phyloP scores from a whole-genome alignment of 2,888 invertebrate genomes.

The Timandra comae region DNA sequence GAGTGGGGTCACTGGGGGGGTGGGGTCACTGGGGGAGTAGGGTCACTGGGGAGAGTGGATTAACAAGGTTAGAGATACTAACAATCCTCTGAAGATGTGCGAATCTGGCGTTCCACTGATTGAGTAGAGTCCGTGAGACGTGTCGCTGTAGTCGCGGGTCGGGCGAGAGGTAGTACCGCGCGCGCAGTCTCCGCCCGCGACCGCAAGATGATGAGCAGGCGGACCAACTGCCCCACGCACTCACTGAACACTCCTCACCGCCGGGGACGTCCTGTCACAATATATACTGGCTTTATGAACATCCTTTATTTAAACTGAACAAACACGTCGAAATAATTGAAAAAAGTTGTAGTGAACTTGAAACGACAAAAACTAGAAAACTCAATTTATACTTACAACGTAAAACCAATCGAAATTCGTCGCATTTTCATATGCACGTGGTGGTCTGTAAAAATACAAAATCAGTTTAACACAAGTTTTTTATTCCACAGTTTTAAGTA shows the following conservation, averaged over 20 bases:
- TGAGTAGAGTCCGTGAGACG: conserved; percentile 37
- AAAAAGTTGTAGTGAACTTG: too few species aligned
- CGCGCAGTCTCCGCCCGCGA: conserved; percentile 79
- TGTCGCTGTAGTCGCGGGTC: conserved; percentile 39
- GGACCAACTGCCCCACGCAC: conserved; percentile 88
- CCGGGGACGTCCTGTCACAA: conserved; percentile 47
- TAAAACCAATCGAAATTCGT: conserved; percentile 64
- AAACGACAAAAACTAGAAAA: too few species aligned
- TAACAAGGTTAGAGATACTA: too few species aligned
- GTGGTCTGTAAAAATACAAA: conserved; percentile 54
- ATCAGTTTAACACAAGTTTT: too few species aligned
- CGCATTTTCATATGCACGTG: conserved; percentile 38
- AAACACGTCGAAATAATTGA: too few species aligned
- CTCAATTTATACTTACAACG: conserved; percentile 49
- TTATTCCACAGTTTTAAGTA: too few species aligned
- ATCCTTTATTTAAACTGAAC: too few species aligned
- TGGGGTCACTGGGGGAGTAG: too few species aligned
- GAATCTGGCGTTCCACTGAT: conserved; percentile 46
- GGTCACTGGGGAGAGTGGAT: too few species aligned
- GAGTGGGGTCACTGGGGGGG: too few species aligned
- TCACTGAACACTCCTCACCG: conserved; percentile 75
- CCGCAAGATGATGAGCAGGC: conserved; percentile 89
- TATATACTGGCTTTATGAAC: too few species aligned
- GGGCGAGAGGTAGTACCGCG: conserved; percentile 55
- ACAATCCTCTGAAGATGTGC: conserved; percentile 50